Conservation (phyloP, 1,140 invertebrate genomes). For the Colletes gigas region DNA sequence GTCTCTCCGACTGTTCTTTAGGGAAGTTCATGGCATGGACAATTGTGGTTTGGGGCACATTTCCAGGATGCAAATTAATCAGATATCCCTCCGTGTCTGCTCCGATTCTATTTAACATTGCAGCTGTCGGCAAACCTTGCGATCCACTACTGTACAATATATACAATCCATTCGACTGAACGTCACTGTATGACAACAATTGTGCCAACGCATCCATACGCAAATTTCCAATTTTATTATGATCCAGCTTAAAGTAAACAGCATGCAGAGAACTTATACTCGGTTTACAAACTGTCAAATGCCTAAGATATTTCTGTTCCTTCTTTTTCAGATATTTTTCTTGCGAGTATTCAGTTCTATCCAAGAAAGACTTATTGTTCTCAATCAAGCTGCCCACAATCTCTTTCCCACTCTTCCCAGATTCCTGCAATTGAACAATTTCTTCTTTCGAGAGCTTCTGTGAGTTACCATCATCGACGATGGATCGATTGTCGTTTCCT, state of each 20-base stretch:
- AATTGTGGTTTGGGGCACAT: slow-evolving; percentile 88
- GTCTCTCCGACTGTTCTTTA: slow-evolving; percentile 84
- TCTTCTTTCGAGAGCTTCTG: slow-evolving; percentile 92
- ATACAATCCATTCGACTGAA: slow-evolving; percentile 89
- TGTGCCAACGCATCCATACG: slow-evolving; percentile 93
- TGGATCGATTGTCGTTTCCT: slow-evolving; percentile 92
- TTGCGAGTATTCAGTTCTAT: slow-evolving; percentile 95
- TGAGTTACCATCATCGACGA: slow-evolving; percentile 91
- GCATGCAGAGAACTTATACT: slow-evolving; percentile 88
- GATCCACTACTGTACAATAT: slow-evolving; percentile 94
- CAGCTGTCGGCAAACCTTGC: slow-evolving; percentile 90
- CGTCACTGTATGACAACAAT: slow-evolving; percentile 90
- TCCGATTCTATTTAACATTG: slow-evolving; percentile 89
- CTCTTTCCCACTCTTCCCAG: slow-evolving; percentile 88
- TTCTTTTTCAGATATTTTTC: slow-evolving; percentile 98
- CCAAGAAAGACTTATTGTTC: slow-evolving; percentile 92
- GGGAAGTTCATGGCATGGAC: slow-evolving; percentile 90
- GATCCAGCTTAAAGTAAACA: slow-evolving; percentile 89
- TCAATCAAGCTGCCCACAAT: slow-evolving; percentile 93
- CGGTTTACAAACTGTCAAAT: slow-evolving; percentile 88
- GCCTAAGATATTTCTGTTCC: slow-evolving; percentile 93
- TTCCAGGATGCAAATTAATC: slow-evolving; percentile 90
- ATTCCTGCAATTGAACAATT: slow-evolving; percentile 88
- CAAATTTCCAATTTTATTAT: slow-evolving; percentile 89
- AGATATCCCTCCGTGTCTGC: slow-evolving; percentile 83